Evolutionary conservation across 1,140 invertebrate species (phyloP).

Genomic region (Cryptotermes secundus): DNA sequence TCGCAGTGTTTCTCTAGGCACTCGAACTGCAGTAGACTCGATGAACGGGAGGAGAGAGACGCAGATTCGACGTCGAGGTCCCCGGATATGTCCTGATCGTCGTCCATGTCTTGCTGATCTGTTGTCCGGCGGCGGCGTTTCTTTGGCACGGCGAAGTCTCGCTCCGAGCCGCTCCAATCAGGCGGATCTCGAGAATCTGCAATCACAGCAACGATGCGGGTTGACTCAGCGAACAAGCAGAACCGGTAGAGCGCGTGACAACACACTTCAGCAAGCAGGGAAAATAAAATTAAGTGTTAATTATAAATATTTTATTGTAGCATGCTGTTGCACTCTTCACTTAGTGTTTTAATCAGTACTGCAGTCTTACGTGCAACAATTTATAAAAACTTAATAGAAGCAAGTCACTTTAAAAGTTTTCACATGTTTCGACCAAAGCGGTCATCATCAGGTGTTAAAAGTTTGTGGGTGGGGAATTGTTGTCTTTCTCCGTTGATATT

Average conservation of each 20-base stretch:
- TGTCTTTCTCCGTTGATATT: too few species aligned
- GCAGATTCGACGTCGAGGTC: constrained; percentile 26
- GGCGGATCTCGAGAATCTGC: not conserved
- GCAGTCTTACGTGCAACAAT: too few species aligned
- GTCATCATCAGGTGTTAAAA: too few species aligned
- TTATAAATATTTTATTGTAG: too few species aligned
- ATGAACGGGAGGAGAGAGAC: constrained; percentile 59
- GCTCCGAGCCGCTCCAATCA: constrained; percentile 64
- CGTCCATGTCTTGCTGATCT: constrained; percentile 47
- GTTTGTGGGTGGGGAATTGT: too few species aligned
- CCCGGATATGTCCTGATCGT: constrained; percentile 36
- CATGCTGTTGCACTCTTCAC: too few species aligned
- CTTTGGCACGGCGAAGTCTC: constrained; percentile 74
- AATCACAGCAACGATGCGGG: not conserved
- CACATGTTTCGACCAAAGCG: too few species aligned
- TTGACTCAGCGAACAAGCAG: not conserved
- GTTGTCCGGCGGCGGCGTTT: constrained; percentile 66
- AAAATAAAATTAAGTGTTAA: too few species aligned
- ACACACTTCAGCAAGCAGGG: not conserved
- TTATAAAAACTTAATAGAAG: too few species aligned
- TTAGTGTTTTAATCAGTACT: too few species aligned
- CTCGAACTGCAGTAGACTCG: constrained; percentile 78
- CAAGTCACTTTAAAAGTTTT: too few species aligned
- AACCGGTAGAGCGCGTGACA: not conserved
- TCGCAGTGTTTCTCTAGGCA: constrained; percentile 70